Evolutionary conservation across 2,797 vertebrate genomes (phyloP).

Genomic region (Mus caroli): DNA sequence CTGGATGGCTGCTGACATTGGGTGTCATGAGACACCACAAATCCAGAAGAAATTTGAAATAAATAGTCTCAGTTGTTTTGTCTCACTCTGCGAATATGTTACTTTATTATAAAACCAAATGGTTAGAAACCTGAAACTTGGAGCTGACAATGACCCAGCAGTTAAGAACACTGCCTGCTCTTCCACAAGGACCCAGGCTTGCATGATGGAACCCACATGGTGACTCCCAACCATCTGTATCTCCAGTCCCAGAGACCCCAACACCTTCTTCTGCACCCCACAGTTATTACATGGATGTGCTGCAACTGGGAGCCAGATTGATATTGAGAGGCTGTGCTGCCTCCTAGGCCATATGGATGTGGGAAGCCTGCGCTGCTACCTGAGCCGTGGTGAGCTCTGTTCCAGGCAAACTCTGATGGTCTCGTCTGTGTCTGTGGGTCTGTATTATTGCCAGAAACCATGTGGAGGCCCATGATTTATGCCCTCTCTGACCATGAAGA

Average conservation of each 20-base stretch:
- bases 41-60: background rate
- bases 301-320: background rate
- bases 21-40: background rate
- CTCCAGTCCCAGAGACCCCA: background rate
- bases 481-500: background rate
- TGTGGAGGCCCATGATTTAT: background rate
- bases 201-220: background rate
- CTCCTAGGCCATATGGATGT: background rate
- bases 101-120: constrained; percentile 35
- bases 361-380: background rate
- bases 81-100: background rate
- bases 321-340: background rate
- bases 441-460: background rate
- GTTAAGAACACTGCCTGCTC: background rate
- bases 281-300: background rate
- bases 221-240: background rate
- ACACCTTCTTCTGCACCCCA: background rate
- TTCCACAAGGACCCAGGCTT: background rate
- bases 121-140: background rate
- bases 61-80: background rate
- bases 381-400: background rate
- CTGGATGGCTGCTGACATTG: background rate
- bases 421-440: background rate
- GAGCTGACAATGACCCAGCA: background rate
- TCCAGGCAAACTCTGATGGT: background rate